phyloP scores from a whole-genome alignment of 2,888 invertebrate genomes.

The Alloplasta piceator region DNA sequence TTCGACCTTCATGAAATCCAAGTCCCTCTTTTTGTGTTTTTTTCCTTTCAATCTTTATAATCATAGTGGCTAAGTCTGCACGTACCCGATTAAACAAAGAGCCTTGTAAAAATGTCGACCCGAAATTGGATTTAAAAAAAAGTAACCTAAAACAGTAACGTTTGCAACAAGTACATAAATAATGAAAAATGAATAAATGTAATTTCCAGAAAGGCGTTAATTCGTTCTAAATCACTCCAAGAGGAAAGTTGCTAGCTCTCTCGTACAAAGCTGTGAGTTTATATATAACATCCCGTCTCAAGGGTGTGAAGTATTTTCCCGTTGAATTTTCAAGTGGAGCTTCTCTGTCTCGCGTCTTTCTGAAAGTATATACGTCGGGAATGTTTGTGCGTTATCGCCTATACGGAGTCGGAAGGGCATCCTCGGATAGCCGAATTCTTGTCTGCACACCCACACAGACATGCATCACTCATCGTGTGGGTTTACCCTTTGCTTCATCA shows the following conservation, averaged over 20 bases:
- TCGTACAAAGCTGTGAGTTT: not conserved
- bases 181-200: not conserved
- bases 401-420: conserved; percentile 57
- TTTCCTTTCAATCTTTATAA: no score
- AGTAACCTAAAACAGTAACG: no score
- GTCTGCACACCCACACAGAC: conserved; percentile 1
- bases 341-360: conserved; percentile 47
- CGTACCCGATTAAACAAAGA: no score
- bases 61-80: no score
- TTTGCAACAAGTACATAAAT: no score
- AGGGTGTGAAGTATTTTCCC: conserved; percentile 52
- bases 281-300: conserved; percentile 3
- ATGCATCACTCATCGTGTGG: not conserved
- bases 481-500: conserved; percentile 7
- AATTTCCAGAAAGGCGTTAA: conserved; percentile 15
- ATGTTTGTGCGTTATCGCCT: conserved; percentile 50
- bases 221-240: conserved; percentile 37
- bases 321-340: conserved; percentile 49
- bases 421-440: conserved; percentile 55
- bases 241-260: conserved; percentile 4
- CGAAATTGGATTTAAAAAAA: no score
- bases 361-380: not conserved
- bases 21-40: no score
- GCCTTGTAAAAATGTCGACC: no score
- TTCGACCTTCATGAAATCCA: no score